Evolutionary conservation across 2,113 vertebrate species (phyloP).

Genomic region (Dromas ardeola): DNA sequence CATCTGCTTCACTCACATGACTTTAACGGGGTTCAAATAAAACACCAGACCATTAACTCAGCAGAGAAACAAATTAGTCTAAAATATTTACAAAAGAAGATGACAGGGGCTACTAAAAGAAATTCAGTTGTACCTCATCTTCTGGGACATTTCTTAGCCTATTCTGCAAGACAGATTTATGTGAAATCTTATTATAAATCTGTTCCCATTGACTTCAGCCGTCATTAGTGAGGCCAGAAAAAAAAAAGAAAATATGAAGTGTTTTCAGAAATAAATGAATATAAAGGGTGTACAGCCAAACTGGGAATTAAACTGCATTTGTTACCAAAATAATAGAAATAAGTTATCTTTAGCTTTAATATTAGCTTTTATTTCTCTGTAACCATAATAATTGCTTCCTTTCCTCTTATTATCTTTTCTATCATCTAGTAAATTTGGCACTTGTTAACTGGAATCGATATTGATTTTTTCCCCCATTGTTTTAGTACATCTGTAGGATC

Average conservation of each 20-base stretch:
- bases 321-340: neutral
- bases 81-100: conserved; percentile 25
- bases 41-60: neutral
- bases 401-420: neutral
- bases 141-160: neutral
- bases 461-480: neutral
- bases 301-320: neutral
- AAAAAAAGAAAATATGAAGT: neutral
- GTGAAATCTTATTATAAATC: conserved; percentile 14
- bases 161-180: neutral
- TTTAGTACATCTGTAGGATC: neutral
- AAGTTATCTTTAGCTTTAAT: neutral
- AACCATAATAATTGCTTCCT: neutral
- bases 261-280: neutral
- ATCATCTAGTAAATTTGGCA: neutral
- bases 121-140: neutral
- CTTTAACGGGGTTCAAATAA: neutral
- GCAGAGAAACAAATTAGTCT: neutral
- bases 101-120: neutral
- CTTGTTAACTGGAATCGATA: neutral
- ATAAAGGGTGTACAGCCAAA: neutral
- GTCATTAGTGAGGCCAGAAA: neutral
- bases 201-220: neutral
- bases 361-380: neutral
- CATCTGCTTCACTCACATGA: neutral